A percentile compares a stretch with the other conserved stretches of the same genome.
phyloP scores from a whole-genome alignment of 1,140 invertebrate genomes.

The Rhysida immarginata region DNA sequence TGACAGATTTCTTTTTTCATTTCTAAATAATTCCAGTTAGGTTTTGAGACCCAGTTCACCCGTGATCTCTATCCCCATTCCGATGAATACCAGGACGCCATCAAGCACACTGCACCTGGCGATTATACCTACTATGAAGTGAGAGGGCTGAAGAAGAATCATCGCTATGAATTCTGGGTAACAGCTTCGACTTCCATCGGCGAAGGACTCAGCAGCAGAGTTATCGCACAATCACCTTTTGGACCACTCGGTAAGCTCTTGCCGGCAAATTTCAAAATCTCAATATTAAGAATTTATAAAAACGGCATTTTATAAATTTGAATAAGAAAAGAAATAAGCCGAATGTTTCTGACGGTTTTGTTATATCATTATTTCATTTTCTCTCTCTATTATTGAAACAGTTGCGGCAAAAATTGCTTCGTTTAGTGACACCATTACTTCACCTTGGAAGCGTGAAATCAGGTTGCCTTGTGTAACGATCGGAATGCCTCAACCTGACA shows the following conservation, averaged over 20 bases:
- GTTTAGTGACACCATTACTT: conserved; percentile 76
- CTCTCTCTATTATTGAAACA: conserved; percentile 31
- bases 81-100: not conserved
- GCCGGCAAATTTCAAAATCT: too few species aligned
- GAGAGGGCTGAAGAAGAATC: too few species aligned
- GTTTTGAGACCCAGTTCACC: not conserved
- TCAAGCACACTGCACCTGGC: not conserved
- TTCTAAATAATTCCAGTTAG: not conserved
- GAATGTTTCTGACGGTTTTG: not conserved
- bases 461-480: conserved; percentile 80
- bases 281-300: not conserved
- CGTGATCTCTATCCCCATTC: not conserved
- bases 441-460: conserved; percentile 78
- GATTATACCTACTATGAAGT: conserved; percentile 46
- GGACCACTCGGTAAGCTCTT: too few species aligned
- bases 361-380: not conserved
- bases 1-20: not conserved
- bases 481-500: conserved; percentile 69
- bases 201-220: too few species aligned
- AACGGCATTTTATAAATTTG: too few species aligned
- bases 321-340: too few species aligned
- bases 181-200: too few species aligned
- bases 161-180: too few species aligned
- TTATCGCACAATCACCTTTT: too few species aligned
- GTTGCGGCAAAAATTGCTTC: conserved; percentile 85